Evolutionary conservation across 37 sponge, comb jelly and placozoan genomes (phyloP).

Genomic region (Hormiphora californensis): DNA sequence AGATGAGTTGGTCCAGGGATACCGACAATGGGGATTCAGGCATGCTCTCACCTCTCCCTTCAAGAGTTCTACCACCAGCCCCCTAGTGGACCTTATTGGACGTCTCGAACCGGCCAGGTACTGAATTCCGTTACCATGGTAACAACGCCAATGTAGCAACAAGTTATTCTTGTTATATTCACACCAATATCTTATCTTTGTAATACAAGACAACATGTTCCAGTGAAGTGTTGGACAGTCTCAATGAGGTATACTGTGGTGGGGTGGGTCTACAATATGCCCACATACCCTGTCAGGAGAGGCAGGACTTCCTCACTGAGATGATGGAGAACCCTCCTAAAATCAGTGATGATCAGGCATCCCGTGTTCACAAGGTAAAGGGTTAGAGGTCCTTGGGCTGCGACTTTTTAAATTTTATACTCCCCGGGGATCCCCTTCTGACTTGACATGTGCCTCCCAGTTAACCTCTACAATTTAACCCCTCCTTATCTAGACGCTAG

Average conservation of each 20-base stretch:
- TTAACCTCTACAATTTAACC: no score
- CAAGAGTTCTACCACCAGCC: not conserved
- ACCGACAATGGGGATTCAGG: conserved; percentile 37
- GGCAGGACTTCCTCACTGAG: not conserved
- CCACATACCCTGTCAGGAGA: conserved; percentile 3
- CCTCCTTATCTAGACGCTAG: not conserved
- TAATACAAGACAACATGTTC: no score
- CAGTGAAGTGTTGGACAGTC: not conserved
- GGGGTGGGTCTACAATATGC: not conserved
- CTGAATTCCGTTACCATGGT: no score
- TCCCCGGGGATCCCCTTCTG: no score
- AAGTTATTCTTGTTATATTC: no score
- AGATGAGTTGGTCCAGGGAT: not conserved
- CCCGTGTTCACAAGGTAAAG: not conserved
- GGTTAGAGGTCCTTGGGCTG: no score
- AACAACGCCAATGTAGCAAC: no score
- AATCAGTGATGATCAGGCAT: not conserved
- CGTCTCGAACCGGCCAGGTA: no score
- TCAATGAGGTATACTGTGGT: conserved; percentile 14
- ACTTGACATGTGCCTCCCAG: no score
- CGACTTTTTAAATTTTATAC: no score
- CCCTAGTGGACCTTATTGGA: no score
- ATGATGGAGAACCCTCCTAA: not conserved
- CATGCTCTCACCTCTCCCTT: conserved; percentile 32
- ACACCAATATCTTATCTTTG: no score